A percentile compares a stretch with the other conserved stretches of the same genome.
Conservation (phyloP, 2,888 invertebrate species). For the Lacanobia oleracea region DNA sequence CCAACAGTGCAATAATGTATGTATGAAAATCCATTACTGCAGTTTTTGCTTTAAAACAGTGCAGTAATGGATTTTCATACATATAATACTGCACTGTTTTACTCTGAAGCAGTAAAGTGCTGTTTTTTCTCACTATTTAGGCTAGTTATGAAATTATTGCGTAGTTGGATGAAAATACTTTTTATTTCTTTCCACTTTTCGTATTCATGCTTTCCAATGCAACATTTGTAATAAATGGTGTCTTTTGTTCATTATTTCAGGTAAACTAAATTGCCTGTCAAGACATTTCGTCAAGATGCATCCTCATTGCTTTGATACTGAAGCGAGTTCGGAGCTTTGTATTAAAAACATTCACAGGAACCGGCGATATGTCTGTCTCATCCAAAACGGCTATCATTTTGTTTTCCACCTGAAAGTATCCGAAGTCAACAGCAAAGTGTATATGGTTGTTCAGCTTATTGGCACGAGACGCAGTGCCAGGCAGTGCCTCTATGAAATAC, state of each 20-base stretch:
- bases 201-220: too few species aligned
- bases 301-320: not conserved
- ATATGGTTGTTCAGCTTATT: conserved; percentile 19
- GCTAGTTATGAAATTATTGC: too few species aligned
- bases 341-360: not conserved
- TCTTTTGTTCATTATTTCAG: conserved; percentile 5
- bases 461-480: conserved; percentile 15
- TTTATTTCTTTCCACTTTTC: not conserved
- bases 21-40: too few species aligned
- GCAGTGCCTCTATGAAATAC: conserved; percentile 18
- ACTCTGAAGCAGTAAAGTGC: too few species aligned
- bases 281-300: conserved; percentile 9
- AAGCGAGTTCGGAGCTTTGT: not conserved
- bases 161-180: too few species aligned
- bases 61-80: too few species aligned
- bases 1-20: too few species aligned
- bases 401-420: conserved; percentile 17
- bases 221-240: too few species aligned
- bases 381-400: not conserved
- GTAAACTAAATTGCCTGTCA: not conserved
- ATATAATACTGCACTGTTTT: too few species aligned
- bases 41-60: too few species aligned
- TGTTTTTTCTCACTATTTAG: too few species aligned
- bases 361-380: not conserved
- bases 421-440: not conserved